These are phyloP conservation scores for Ptychodera flava DNA, from an alignment of 35 echinoderm and acorn worm genomes.

Conservation along the genomic window DNA sequence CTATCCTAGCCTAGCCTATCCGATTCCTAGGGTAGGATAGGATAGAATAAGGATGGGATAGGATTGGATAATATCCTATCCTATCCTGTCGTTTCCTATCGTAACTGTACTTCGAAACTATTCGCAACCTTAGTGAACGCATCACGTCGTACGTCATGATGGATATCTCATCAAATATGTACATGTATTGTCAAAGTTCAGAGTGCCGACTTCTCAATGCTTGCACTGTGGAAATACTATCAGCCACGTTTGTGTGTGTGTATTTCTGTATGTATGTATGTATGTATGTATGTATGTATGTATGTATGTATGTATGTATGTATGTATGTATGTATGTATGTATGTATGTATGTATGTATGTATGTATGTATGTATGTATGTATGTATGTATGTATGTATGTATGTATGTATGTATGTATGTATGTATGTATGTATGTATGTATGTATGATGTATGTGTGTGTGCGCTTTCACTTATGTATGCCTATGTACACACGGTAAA, in stretches of 20 bases:
- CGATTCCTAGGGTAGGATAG: too few species aligned
- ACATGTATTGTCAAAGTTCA: not conserved
- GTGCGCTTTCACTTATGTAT: too few species aligned
- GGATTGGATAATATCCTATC: too few species aligned
- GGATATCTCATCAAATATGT: not conserved
- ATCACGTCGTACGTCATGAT: not conserved
- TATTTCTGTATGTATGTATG: not conserved
- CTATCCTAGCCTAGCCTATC: too few species aligned
- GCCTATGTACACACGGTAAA: too few species aligned
- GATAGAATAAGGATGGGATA: too few species aligned
- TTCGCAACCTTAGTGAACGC: not conserved
- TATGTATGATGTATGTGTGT: too few species aligned
- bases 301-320: conserved; percentile 2
- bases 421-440: conserved; percentile 2
- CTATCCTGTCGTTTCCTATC: not conserved
- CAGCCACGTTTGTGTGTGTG: too few species aligned
- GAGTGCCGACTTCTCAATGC: not conserved
- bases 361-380: not conserved
- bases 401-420: conserved; percentile 2
- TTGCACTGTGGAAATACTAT: too few species aligned
- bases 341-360: not conserved
- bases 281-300: conserved; percentile 2
- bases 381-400: conserved; percentile 2
- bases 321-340: not conserved
- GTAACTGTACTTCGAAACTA: not conserved